Evolutionary conservation across 2,888 invertebrate genomes (phyloP).

Genomic region (Byasa hedistus): DNA sequence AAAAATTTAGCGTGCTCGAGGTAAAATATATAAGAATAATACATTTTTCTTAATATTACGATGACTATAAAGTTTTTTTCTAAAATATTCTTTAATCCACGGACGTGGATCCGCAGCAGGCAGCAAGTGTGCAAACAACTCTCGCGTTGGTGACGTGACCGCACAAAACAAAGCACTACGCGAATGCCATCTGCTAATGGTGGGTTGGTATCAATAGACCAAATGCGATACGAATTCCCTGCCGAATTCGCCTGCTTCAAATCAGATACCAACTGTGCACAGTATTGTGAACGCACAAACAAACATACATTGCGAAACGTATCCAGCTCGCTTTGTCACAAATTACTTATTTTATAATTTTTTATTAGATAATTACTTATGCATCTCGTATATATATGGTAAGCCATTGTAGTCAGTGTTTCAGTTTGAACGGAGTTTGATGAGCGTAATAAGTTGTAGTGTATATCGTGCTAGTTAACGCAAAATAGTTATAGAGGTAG

Average conservation of each 20-base stretch:
- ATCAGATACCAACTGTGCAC: slow-evolving; percentile 13
- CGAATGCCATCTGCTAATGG: slow-evolving; percentile 24
- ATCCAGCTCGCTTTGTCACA: background rate
- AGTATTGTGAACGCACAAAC: slow-evolving; percentile 5
- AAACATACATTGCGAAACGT: background rate
- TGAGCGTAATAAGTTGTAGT: too few relatives aligned
- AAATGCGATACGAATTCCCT: slow-evolving; percentile 8
- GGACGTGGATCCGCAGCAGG: background rate
- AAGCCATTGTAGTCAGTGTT: too few relatives aligned
- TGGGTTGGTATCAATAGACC: slow-evolving; percentile 13
- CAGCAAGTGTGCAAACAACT: background rate
- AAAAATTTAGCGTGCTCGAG: too few relatives aligned
- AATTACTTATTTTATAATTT: background rate
- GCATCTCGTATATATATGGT: too few relatives aligned
- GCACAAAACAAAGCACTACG: slow-evolving; percentile 11
- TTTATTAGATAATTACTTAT: too few relatives aligned
- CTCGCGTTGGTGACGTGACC: slow-evolving; percentile 13
- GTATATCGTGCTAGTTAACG: too few relatives aligned
- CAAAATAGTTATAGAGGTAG: too few relatives aligned
- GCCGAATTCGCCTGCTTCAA: slow-evolving; percentile 8
- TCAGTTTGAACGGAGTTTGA: too few relatives aligned
- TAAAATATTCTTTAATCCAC: too few relatives aligned
- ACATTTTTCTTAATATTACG: too few relatives aligned
- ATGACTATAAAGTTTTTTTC: too few relatives aligned
- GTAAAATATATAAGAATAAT: too few relatives aligned